Percentiles rank a stretch among this genome's conserved stretches.
These are phyloP conservation scores for Papilio polyxenes DNA, from an alignment of 1,140 invertebrate species.

Conservation along the genomic window DNA sequence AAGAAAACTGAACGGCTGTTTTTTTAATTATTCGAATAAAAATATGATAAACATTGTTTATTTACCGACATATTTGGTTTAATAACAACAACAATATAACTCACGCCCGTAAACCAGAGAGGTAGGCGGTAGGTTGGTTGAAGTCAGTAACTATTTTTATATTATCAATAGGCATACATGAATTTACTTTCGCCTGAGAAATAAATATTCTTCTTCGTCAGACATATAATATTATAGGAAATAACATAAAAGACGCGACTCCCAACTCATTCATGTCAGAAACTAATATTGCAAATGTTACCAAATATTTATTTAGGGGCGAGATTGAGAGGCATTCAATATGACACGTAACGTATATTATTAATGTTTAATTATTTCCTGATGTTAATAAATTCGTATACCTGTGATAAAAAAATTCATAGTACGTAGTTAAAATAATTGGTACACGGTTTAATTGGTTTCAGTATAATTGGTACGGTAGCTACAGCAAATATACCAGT, in stretches of 20 bases:
- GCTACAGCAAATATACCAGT: no score
- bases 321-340: slow-evolving; percentile 4
- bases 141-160: neutral
- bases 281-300: slow-evolving; percentile 15
- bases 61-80: no score
- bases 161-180: neutral
- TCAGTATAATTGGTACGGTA: no score
- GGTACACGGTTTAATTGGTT: no score
- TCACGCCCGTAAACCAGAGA: no score
- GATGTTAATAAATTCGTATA: neutral
- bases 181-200: neutral
- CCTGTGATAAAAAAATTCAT: neutral
- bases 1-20: no score
- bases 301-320: slow-evolving; percentile 16
- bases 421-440: no score
- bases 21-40: no score
- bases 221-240: neutral
- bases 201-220: neutral
- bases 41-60: no score
- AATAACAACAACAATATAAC: no score
- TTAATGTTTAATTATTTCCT: neutral
- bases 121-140: no score
- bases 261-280: neutral
- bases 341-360: neutral
- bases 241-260: neutral